Evolutionary conservation across 2,888 invertebrate species (phyloP).

Genomic region (Ectemnius continuus): DNA sequence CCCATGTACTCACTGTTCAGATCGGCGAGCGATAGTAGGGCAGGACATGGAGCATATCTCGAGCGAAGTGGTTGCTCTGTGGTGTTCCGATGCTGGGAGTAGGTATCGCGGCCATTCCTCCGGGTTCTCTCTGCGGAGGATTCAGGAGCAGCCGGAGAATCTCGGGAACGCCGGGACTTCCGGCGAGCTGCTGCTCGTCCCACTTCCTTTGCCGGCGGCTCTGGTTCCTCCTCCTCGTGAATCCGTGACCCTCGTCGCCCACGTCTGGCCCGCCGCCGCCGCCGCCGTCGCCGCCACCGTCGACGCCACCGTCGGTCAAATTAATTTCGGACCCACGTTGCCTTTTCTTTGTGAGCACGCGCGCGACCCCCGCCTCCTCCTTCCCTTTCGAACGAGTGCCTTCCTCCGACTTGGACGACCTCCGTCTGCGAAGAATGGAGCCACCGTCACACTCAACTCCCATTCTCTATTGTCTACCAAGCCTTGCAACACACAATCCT

Average conservation of each 20-base stretch:
- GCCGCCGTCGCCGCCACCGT: neutral
- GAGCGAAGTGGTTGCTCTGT: constrained; percentile 8
- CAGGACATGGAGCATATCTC: constrained; percentile 8
- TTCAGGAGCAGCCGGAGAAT: constrained; percentile 24
- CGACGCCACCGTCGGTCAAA: neutral
- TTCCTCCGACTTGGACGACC: too few relatives aligned
- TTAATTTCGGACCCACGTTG: neutral
- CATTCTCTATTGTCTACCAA: too few relatives aligned
- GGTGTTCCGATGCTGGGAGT: neutral
- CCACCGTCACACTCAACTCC: too few relatives aligned
- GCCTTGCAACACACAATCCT: too few relatives aligned
- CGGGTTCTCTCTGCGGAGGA: constrained; percentile 6
- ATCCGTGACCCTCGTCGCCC: neutral
- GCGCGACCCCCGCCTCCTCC: too few relatives aligned
- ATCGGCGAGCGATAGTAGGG: constrained; percentile 44
- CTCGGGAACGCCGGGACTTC: constrained; percentile 18
- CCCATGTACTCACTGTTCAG: constrained; percentile 42
- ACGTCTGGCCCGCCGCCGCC: neutral
- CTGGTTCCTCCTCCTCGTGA: too few relatives aligned
- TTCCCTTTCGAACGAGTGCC: too few relatives aligned
- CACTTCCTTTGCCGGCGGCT: neutral
- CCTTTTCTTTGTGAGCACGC: too few relatives aligned
- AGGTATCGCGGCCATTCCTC: constrained; percentile 26
- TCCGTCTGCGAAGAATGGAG: too few relatives aligned
- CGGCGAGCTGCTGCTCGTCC: constrained; percentile 17